Conservation (phyloP, 2,113 vertebrate species). For the Trichechus manatus region DNA sequence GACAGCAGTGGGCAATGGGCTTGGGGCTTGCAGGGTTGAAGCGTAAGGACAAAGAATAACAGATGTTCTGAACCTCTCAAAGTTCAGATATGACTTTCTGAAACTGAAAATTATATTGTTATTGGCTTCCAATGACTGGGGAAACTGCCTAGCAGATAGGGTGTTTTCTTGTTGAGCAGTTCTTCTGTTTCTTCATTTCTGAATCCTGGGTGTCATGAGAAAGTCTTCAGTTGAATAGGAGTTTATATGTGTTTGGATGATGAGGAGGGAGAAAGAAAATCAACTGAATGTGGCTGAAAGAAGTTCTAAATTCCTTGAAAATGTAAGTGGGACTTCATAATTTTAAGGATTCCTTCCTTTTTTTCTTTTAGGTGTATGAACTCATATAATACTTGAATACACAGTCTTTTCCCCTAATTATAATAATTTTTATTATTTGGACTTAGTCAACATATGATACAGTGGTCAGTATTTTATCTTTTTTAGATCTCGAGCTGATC, state of each 20-base stretch:
- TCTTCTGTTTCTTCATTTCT: background rate
- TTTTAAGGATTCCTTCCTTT: background rate
- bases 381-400: background rate
- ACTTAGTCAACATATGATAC: background rate
- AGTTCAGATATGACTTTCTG: background rate
- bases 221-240: fast-evolving
- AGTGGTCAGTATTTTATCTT: background rate
- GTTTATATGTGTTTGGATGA: fast-evolving
- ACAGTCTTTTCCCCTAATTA: background rate
- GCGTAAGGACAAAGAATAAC: fast-evolving
- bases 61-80: background rate
- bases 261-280: no score
- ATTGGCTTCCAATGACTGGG: background rate
- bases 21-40: background rate
- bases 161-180: fast-evolving
- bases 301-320: background rate
- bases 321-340: background rate
- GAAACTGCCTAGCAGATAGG: fast-evolving
- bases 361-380: background rate
- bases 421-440: background rate
- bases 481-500: background rate
- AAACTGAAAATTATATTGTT: no score
- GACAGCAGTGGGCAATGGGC: background rate
- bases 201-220: background rate
- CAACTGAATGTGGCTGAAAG: fast-evolving